Evolutionary conservation across 2,888 invertebrate genomes (phyloP).

Genomic region (Phorcus lineatus): DNA sequence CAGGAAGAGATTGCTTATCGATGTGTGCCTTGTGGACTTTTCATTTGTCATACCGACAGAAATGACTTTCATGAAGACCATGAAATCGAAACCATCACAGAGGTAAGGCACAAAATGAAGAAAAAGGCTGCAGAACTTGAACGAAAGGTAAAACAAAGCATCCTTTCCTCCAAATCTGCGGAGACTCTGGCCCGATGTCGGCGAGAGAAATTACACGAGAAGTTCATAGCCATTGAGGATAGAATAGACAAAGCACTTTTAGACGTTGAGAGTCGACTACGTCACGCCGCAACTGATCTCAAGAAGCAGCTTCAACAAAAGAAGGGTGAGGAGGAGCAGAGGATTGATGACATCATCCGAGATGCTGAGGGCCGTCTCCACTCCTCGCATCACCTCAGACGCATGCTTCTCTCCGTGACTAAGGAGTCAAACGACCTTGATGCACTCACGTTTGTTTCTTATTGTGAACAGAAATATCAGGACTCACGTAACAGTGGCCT

Average conservation of each 20-base stretch:
- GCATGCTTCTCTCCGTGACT: background rate
- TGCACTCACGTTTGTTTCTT: background rate
- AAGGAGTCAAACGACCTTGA: background rate
- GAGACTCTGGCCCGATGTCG: background rate
- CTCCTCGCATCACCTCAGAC: background rate
- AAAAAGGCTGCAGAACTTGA: background rate
- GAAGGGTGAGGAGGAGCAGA: background rate
- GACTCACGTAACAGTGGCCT: background rate
- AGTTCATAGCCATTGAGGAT: background rate
- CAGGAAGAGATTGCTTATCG: background rate
- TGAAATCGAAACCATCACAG: background rate
- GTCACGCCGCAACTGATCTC: background rate
- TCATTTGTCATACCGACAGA: background rate
- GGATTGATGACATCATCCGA: background rate
- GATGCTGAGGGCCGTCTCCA: background rate
- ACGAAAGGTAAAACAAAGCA: constrained; percentile 9
- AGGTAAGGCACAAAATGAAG: constrained; percentile 7
- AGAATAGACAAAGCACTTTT: background rate
- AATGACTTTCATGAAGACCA: background rate
- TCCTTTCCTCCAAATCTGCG: background rate
- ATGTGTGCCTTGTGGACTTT: background rate
- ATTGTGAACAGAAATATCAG: constrained; percentile 9
- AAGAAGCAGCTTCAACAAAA: background rate
- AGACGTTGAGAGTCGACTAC: background rate
- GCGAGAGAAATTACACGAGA: background rate